Percentiles rank a stretch among this genome's conserved stretches.
Conservation (phyloP, 2,797 vertebrate species). For the Harpagifer antarcticus region DNA sequence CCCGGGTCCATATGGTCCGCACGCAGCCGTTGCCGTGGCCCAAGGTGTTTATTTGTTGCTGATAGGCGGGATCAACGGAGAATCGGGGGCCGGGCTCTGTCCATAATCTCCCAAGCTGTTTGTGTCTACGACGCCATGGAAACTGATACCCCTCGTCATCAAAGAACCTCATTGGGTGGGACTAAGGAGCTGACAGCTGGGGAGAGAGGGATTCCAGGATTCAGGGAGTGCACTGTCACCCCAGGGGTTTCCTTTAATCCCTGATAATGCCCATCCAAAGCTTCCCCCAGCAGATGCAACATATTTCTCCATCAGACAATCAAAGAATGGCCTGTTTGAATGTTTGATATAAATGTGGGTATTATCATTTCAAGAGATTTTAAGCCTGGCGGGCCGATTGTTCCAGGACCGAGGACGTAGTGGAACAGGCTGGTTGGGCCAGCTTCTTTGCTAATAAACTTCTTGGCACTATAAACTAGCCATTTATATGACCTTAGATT, state of each 20-base stretch:
- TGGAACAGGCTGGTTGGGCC: too few relatives aligned
- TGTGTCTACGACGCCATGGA: conserved; percentile 85
- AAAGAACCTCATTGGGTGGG: conserved; percentile 82
- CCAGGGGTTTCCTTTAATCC: conserved; percentile 79
- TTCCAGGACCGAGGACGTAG: too few relatives aligned
- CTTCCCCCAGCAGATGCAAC: conserved; percentile 80
- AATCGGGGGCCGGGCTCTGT: conserved; percentile 78
- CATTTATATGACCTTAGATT: not conserved
- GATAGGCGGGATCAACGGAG: conserved; percentile 81
- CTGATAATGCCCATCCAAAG: conserved; percentile 81
- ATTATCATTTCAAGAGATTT: not conserved
- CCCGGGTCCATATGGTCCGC: conserved; percentile 71
- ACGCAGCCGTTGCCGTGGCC: conserved; percentile 59
- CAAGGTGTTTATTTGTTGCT: conserved; percentile 87
- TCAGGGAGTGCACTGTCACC: conserved; percentile 74
- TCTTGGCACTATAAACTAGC: too few relatives aligned
- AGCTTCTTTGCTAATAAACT: too few relatives aligned
- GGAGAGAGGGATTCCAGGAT: conserved; percentile 72
- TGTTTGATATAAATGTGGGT: conserved; percentile 12
- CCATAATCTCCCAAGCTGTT: conserved; percentile 83
- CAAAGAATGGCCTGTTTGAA: conserved; percentile 44
- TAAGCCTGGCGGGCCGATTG: too few relatives aligned
- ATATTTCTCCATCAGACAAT: conserved; percentile 71
- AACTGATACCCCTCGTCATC: conserved; percentile 84
- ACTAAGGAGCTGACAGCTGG: conserved; percentile 84